These are phyloP conservation scores for Thaumetopoea pityocampa DNA, from an alignment of 1,140 invertebrate species.

Conservation along the genomic window DNA sequence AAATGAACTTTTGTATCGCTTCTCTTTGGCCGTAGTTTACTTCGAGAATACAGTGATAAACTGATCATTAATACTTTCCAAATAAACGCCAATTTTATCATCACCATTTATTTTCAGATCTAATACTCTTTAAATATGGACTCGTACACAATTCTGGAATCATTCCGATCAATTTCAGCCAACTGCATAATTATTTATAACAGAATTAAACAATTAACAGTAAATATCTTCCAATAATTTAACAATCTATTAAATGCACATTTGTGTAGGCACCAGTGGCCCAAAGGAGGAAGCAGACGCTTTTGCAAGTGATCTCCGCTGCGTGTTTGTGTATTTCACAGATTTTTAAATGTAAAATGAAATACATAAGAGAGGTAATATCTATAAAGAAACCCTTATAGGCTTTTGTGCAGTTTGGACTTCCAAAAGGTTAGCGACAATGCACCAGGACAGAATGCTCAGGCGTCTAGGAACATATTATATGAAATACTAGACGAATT, in stretches of 20 bases:
- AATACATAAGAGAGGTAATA: no score
- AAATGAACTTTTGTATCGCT: no score
- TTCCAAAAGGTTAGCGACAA: no score
- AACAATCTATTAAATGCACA: constrained; percentile 73
- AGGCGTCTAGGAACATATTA: no score
- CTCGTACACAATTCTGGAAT: constrained; percentile 21
- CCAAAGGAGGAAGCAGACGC: constrained; percentile 43
- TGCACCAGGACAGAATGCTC: no score
- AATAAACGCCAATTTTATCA: constrained; percentile 6
- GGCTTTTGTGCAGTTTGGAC: no score
- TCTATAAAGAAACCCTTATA: no score
- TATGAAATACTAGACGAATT: no score
- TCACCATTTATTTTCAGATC: constrained; percentile 39
- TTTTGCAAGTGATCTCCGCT: no score
- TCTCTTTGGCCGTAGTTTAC: no score
- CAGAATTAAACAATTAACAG: constrained; percentile 65
- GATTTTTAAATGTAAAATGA: constrained; percentile 5
- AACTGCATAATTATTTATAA: constrained; percentile 47
- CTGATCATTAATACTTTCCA: constrained; percentile 9
- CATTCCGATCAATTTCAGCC: constrained; percentile 38
- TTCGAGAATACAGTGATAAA: no score
- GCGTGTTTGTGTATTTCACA: no score
- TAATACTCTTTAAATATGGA: constrained; percentile 32
- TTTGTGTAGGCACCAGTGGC: constrained; percentile 50
- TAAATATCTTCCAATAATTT: constrained; percentile 66